These are phyloP conservation scores for Isotomurus palustris DNA, from an alignment of 2,888 invertebrate genomes.

Conservation along the genomic window DNA sequence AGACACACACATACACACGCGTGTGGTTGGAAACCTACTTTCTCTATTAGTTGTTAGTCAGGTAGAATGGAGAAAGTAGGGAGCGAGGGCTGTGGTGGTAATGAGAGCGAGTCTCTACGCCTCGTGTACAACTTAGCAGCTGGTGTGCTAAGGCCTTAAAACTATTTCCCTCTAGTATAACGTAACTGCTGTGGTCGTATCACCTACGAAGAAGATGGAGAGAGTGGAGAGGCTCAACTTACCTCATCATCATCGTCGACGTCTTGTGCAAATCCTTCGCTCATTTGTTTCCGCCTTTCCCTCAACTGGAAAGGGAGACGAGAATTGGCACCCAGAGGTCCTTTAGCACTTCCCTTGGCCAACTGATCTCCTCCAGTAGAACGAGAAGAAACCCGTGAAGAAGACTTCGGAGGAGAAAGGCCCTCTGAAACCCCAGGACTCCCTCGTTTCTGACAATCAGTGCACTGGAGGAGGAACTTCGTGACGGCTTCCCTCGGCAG, in stretches of 20 bases:
- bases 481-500: conserved; percentile 94
- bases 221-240: conserved; percentile 31
- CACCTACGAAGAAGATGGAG: not conserved
- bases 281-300: conserved; percentile 31
- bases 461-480: conserved; percentile 87
- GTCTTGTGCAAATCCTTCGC: conserved; percentile 32
- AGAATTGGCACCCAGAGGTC: conserved; percentile 67
- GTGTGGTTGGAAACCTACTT: too few species aligned
- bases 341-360: too few species aligned
- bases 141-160: too few species aligned
- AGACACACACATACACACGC: too few species aligned
- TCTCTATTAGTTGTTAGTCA: too few species aligned
- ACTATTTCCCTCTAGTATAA: too few species aligned
- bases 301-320: conserved; percentile 65
- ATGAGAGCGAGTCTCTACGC: too few species aligned
- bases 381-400: too few species aligned
- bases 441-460: conserved; percentile 76
- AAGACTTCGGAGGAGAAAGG: conserved; percentile 49
- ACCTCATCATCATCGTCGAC: conserved; percentile 37
- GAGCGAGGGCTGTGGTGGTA: too few species aligned
- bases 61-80: too few species aligned
- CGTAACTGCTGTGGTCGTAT: too few species aligned
- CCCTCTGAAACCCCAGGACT: conserved; percentile 47
- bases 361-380: conserved; percentile 8
- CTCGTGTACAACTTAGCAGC: too few species aligned